Base-by-base conservation (phyloP, 1,140 invertebrate genomes). In the Lasaia peninsularis region DNA sequence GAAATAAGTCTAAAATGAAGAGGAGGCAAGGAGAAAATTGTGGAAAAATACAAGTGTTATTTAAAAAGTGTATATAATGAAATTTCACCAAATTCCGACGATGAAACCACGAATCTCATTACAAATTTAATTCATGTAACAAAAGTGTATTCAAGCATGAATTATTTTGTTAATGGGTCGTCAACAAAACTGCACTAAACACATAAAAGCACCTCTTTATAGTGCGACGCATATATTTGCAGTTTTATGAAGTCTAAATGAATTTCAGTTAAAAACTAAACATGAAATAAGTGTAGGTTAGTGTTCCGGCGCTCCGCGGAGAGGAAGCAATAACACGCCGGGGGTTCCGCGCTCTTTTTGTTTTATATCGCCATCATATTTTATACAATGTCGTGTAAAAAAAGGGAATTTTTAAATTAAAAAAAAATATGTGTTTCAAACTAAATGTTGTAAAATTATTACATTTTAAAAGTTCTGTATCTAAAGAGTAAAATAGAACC, bases 241-340 rank as follows among this genome's bases (percentile, higher is more conserved):
- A 48, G 40, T 21, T 40, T 40, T n/a, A 48, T 48, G 20, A 21
- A 48, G 40, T 20, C 40, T 48, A 21, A 48, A 48, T 48, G 18
- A 48, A 48, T 20, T 48, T 48, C 40, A 48, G 40, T 16, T 48
- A 48, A 48, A 48, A 48, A 48, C 40, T 48, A 48, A 48, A 48
- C 40, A 48, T 48, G 40, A 48, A 21, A 48, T 48, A 48, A 48
- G 16, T 21, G 11, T 16, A 48, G 40, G 18, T 48, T 48, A 48
- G 20, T 48, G 40, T 48, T 48, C 18, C 40, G 40, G 18, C 40
- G 20, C 40, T 18, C 8, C 8, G 37, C 18, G 12, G 37, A 44
- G 18, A 44, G 37, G 37, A 44, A 44, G 37, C 37, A 44, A 44
- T 44, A 44, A 44, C 37, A 44, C 37, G 37, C 37, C 37, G 37